Base-by-base conservation (phyloP, 2,888 invertebrate genomes). In the Ischnura elegans region DNA sequence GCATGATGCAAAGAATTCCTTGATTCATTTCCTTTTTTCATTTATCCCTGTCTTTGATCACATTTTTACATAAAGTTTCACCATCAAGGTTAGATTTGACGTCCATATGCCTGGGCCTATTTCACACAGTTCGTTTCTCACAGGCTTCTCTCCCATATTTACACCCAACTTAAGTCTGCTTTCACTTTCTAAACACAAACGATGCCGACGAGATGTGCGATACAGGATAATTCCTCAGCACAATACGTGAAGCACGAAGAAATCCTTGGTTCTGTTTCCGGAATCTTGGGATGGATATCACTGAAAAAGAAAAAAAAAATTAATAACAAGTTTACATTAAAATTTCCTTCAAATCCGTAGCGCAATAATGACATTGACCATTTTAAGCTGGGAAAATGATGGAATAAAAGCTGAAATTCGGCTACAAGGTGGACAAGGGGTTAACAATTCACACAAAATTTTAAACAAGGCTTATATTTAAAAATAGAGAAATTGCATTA, bases 231-330 rank as follows among this genome's bases (percentile, higher is more conserved):
- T 13, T 25, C 13, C 36, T 76, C 10, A 36, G n/a, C 36, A 76
- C 29, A 76, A 13, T 10, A 36, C 76, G 76, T 36, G 1, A 13
- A 36, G 29, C 8, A 25, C 10, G 25, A 36, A 10, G 43, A 86
- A n/a, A 61, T n/a, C n/a, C n/a, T n/a, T 90, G n/a, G 55, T 61
- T 90, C 61, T 16, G 42, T 45, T 61, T 43, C 29, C 90, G 43
- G 42, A 43, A 29, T 90, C 61, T 19, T 8, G 55, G 25, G 55
- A 25, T 87, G 90, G 61, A 45, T 55, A 61, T 66, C 90, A 43
- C 90, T 90, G 90, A 45, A 90, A 90, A 90, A 13, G 43, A 55
- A 87, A 25, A 13, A n/a, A n/a, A 66, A 61, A n/a, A n/a, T n/a
- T n/a, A 4, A 87, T 29, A 47, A 47, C 16, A 16, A 47, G 19